These are phyloP conservation scores for Araneus ventricosus DNA, from an alignment of 1,140 invertebrate genomes.

Conservation along the genomic window DNA sequence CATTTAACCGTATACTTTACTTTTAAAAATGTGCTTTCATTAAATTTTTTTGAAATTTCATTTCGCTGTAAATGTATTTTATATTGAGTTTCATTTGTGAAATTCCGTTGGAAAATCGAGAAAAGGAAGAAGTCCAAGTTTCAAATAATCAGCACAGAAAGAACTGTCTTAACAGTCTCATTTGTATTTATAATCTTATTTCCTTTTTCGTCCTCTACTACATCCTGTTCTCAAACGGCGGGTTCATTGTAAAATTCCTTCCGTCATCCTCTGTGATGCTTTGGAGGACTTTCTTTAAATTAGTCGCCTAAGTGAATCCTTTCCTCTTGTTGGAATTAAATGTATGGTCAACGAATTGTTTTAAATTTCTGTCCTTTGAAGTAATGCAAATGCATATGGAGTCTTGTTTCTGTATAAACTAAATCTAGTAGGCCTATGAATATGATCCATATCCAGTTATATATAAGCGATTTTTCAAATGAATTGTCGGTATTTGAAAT, in stretches of 20 bases:
- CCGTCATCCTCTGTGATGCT: neutral
- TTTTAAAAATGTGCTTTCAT: too few relatives aligned
- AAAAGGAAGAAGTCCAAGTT: neutral
- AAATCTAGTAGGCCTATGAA: too few relatives aligned
- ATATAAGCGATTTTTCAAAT: too few relatives aligned
- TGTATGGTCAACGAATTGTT: too few relatives aligned
- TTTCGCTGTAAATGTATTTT: too few relatives aligned
- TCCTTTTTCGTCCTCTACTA: slow-evolving; percentile 15
- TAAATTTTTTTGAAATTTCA: too few relatives aligned
- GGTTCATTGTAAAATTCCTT: slow-evolving; percentile 1
- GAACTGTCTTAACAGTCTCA: neutral
- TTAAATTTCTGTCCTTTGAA: too few relatives aligned
- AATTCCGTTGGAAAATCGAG: neutral
- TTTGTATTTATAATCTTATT: slow-evolving; percentile 27
- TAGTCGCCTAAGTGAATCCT: neutral
- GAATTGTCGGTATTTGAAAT: too few relatives aligned
- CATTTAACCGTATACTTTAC: too few relatives aligned
- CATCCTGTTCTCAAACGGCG: slow-evolving; percentile 5
- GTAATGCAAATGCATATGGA: too few relatives aligned
- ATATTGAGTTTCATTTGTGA: neutral
- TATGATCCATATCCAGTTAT: too few relatives aligned
- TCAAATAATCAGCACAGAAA: neutral
- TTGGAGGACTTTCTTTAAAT: slow-evolving; percentile 11
- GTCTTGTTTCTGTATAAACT: too few relatives aligned
- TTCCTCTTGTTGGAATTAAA: neutral